Evolutionary conservation across 2,888 invertebrate genomes (phyloP), one percentile per base, ranked within the genome.

Genomic region (Gandaritis pyraliata): DNA sequence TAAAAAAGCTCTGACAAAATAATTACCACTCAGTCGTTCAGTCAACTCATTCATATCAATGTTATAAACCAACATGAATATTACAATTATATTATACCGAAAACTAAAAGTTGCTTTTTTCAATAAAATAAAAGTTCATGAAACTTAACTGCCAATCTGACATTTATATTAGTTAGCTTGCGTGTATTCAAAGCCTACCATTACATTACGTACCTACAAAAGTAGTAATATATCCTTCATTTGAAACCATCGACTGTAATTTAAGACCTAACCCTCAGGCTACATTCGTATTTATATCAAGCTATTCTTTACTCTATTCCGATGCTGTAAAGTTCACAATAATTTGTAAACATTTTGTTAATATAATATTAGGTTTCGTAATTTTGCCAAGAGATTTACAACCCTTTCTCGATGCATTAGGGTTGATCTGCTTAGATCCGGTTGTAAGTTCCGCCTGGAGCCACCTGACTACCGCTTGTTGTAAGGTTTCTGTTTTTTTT

Each of bases 381-480:
- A 15, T 49, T 52, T 48, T 56, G 36, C 16, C 48, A 38, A n/a
- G 43, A 50, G 23, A 61, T 54, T 61, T 45, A 43, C 52, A 55
- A 53, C 64, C 56, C 41, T 68, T 29, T 45, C 7, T 2, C 33
- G 1, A 39, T 16, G 49, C 12, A 4, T 1, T 64, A 65, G 55
- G 60, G 64, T 61, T 46, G 16, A 18, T 36, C 10, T 13, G n/a
- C 1, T 48, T 13, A 12, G 8, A 15, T 54, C 38, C 23, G 23
- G 47, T 45, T 30, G 46, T 23, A 33, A 15, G 62, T 59, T 63
- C 57, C 52, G 66, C 70, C 61, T 12, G 49, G 45, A 66, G 70
- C 41, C 66, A 65, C 63, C 63, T 66, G 61, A 63, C 70, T 70
- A 68, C 68, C 66, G 64, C 54, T 55, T 45, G 38, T 39, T 58